Evolutionary conservation across 2,113 vertebrate genomes (phyloP).

Genomic region (Orientallactaga bullata): DNA sequence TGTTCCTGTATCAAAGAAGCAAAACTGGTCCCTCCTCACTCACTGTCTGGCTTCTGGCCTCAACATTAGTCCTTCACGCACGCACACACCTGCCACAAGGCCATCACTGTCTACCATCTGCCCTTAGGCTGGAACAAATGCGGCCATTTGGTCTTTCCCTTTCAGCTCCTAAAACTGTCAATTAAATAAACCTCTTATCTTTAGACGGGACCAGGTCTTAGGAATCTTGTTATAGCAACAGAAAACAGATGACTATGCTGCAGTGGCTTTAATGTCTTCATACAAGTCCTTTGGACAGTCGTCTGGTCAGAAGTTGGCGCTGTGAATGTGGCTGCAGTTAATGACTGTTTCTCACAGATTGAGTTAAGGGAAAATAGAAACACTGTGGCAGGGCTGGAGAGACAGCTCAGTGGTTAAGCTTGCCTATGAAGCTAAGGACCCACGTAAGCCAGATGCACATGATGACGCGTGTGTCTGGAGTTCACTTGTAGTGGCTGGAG

Average conservation of each 20-base stretch:
- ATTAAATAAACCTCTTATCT: not conserved
- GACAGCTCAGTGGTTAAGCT: too few species aligned
- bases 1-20: too few species aligned
- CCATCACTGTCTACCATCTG: not conserved
- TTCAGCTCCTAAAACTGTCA: not conserved
- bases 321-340: not conserved
- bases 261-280: not conserved
- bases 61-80: not conserved
- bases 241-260: not conserved
- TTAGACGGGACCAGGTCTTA: not conserved
- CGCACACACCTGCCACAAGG: not conserved
- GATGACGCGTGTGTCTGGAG: too few species aligned
- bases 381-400: too few species aligned
- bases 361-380: not conserved
- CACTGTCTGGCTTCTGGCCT: not conserved
- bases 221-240: not conserved
- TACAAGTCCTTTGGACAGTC: not conserved
- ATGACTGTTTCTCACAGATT: not conserved
- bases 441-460: too few species aligned
- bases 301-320: not conserved
- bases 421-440: too few species aligned
- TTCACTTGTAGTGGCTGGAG: too few species aligned
- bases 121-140: not conserved
- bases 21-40: not conserved
- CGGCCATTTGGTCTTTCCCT: not conserved